Percentiles rank a stretch among this genome's conserved stretches.
phyloP scores from a whole-genome alignment of 2,113 vertebrate species.

The Trinectes maculatus region DNA sequence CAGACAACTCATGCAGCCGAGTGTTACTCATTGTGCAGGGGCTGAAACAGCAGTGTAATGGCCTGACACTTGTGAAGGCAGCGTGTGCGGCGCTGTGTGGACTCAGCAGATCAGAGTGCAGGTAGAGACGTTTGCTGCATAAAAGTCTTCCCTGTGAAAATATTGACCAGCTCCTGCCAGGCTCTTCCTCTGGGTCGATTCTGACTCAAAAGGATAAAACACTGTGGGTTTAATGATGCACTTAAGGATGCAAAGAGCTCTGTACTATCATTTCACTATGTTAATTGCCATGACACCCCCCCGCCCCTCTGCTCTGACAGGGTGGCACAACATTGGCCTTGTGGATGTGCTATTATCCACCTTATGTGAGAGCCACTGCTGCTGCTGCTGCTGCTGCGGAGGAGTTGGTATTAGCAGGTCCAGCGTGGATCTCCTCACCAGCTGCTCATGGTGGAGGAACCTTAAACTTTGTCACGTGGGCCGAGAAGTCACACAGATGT shows the following conservation, averaged over 20 bases:
- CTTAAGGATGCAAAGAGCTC: conserved; percentile 53
- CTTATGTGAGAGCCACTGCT: conserved; percentile 65
- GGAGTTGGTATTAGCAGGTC: conserved; percentile 71
- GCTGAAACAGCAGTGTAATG: too few species aligned
- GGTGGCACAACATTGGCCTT: conserved; percentile 47
- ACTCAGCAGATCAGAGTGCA: conserved; percentile 28
- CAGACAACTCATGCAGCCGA: neutral
- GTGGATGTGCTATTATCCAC: conserved; percentile 52
- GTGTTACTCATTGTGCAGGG: too few species aligned
- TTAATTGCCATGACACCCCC: conserved; percentile 12
- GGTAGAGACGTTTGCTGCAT: conserved; percentile 49
- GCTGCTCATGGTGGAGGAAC: conserved; percentile 11
- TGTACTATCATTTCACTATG: conserved; percentile 11
- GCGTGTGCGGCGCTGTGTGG: neutral
- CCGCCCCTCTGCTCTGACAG: neutral
- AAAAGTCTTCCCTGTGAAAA: conserved; percentile 59
- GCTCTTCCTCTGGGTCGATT: conserved; percentile 46
- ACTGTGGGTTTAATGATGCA: conserved; percentile 56
- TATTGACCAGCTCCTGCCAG: conserved; percentile 69
- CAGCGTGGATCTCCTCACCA: conserved; percentile 60
- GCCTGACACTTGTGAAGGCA: too few species aligned
- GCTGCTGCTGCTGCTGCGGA: conserved; percentile 38
- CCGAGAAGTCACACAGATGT: conserved; percentile 11
- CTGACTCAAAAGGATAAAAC: conserved; percentile 42
- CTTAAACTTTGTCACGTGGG: neutral